These are phyloP conservation scores for Prolemur simus DNA, from an alignment of 2,113 vertebrate genomes.

Conservation along the genomic window DNA sequence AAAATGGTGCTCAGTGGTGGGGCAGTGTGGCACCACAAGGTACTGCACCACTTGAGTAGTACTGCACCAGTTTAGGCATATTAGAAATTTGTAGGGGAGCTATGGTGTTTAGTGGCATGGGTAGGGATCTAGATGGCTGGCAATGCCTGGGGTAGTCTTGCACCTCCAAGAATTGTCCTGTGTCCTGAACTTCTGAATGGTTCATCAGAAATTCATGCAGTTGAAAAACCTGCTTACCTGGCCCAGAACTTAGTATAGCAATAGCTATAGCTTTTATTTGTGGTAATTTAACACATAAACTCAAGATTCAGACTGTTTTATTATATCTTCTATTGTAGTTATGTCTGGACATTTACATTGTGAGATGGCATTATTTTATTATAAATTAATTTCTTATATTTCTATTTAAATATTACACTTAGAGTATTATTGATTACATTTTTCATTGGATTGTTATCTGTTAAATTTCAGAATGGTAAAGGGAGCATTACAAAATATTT, in stretches of 20 bases:
- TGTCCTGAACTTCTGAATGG: not conserved
- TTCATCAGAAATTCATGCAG: not conserved
- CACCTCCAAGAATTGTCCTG: not conserved
- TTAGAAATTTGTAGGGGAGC: not conserved
- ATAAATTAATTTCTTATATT: slow-evolving; percentile 29
- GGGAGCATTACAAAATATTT: not conserved
- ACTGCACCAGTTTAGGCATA: not conserved
- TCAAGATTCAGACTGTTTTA: not conserved
- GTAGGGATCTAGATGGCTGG: not conserved
- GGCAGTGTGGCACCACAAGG: not conserved
- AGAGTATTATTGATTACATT: not conserved
- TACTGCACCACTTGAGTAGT: not conserved
- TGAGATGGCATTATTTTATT: not conserved
- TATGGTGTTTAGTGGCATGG: not conserved
- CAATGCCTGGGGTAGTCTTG: not conserved
- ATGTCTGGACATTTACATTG: not conserved
- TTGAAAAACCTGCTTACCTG: slow-evolving; percentile 9
- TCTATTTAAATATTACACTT: not conserved
- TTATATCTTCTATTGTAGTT: not conserved
- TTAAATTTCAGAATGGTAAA: not conserved
- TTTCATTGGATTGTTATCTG: not conserved
- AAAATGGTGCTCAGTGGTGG: not conserved
- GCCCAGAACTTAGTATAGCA: not conserved
- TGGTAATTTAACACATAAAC: not conserved
- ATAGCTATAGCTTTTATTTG: not conserved